Percentiles rank a stretch among this genome's conserved stretches.
phyloP scores from a whole-genome alignment of 2,888 invertebrate genomes.

The Sinhomidia bicolor region DNA sequence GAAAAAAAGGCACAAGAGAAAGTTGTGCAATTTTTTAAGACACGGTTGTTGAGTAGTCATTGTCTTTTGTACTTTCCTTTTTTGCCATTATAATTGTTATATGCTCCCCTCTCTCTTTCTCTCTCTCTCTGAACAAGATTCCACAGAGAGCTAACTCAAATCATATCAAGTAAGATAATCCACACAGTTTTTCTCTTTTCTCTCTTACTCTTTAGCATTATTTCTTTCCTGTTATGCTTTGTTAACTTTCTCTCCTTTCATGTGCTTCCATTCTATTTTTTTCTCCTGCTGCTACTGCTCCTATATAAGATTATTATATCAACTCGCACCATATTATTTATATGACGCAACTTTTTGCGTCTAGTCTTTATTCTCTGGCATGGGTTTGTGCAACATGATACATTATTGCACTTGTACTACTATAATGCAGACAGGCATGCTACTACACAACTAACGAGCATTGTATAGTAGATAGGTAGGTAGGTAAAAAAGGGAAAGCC shows the following conservation, averaged over 20 bases:
- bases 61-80: background rate
- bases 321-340: background rate
- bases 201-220: background rate
- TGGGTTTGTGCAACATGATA: conserved; percentile 24
- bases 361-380: background rate
- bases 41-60: background rate
- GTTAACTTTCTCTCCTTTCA: conserved; percentile 18
- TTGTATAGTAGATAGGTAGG: background rate
- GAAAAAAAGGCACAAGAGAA: background rate
- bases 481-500: background rate
- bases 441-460: conserved; percentile 14
- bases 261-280: background rate
- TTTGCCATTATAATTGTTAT: background rate
- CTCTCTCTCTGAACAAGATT: background rate
- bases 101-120: too few species aligned
- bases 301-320: background rate
- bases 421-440: background rate
- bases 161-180: background rate
- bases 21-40: background rate
- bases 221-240: conserved; percentile 7
- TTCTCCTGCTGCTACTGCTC: background rate
- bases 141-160: background rate
- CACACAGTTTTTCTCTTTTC: background rate
- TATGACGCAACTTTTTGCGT: background rate
- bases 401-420: background rate